These are phyloP conservation scores for Margaritifera margaritifera DNA, from an alignment of 2,888 invertebrate genomes.

Conservation along the genomic window DNA sequence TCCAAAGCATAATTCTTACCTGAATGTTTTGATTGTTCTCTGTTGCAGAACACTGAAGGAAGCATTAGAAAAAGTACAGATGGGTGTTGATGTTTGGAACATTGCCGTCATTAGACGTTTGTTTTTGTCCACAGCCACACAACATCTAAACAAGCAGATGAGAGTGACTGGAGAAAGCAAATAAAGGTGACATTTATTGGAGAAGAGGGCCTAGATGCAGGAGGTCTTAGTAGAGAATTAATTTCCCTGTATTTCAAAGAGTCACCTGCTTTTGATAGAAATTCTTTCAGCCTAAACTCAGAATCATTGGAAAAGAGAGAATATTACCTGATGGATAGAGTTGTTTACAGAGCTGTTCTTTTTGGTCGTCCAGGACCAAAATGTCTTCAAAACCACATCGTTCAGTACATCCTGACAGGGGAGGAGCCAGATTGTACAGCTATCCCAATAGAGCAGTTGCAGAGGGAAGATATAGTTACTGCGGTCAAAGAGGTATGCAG, in stretches of 20 bases:
- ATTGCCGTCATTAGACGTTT: constrained; percentile 9
- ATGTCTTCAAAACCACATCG: constrained; percentile 12
- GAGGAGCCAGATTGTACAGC: constrained; percentile 1
- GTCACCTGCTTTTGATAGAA: constrained; percentile 17
- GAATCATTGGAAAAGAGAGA: constrained; percentile 13
- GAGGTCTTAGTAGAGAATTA: constrained; percentile 17
- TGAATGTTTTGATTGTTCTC: too few species aligned
- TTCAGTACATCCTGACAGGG: constrained; percentile 11
- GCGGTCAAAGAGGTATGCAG: constrained; percentile 14
- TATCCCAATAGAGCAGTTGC: constrained; percentile 2
- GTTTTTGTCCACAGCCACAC: constrained; percentile 14
- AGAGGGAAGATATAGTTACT: constrained; percentile 3
- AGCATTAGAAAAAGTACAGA: neutral
- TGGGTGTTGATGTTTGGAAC: constrained; percentile 4
- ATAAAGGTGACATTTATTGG: constrained; percentile 15
- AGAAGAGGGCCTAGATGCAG: constrained; percentile 23
- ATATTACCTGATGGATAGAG: constrained; percentile 14
- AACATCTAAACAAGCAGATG: constrained; percentile 10
- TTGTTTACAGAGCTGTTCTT: constrained; percentile 9
- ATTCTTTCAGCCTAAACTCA: constrained; percentile 13
- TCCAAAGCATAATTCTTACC: too few species aligned
- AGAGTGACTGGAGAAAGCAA: constrained; percentile 16
- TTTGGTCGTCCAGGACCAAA: constrained; percentile 21
- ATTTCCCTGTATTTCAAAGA: constrained; percentile 13
- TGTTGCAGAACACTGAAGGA: constrained; percentile 1